A percentile compares a stretch with the other conserved stretches of the same genome.
Conservation (phyloP, 2,113 vertebrate species). For the Paradoxurus hermaphroditus region DNA sequence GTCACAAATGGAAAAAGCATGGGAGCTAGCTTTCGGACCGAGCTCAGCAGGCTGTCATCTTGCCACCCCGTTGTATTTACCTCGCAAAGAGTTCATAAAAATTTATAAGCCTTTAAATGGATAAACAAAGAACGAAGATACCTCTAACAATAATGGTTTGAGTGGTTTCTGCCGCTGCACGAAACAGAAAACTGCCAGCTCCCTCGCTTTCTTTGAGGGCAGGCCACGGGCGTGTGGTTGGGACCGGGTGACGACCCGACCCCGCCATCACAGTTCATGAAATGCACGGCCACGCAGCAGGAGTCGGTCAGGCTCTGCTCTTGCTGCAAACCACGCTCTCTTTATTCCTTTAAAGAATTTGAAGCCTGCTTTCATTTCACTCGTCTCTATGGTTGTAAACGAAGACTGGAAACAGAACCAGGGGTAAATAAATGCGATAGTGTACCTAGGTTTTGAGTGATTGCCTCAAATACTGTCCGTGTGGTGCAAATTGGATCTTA, state of each 20-base stretch:
- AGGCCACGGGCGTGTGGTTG: not conserved
- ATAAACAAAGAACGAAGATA: conserved; percentile 55
- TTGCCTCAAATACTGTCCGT: not conserved
- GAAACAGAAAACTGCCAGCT: not conserved
- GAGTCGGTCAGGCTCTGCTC: not conserved
- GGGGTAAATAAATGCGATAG: not conserved
- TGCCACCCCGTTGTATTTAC: conserved; percentile 38
- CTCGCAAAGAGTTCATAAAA: conserved; percentile 54
- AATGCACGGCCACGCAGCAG: not conserved
- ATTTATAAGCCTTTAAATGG: conserved; percentile 62
- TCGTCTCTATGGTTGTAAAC: not conserved
- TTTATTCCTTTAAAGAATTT: not conserved
- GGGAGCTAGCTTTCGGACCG: not conserved
- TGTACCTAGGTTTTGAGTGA: not conserved
- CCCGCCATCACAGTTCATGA: not conserved
- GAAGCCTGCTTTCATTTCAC: not conserved
- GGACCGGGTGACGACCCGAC: not conserved
- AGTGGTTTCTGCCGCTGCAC: not conserved
- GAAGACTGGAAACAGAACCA: not conserved
- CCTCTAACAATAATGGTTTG: not conserved
- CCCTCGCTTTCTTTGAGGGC: conserved; percentile 23
- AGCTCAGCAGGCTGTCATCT: not conserved
- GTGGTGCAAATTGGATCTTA: not conserved
- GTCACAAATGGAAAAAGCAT: not conserved
- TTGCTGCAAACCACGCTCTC: not conserved